Conservation (phyloP, 37 sponge, comb jelly and placozoan genomes). For the Bolinopsis microptera region DNA sequence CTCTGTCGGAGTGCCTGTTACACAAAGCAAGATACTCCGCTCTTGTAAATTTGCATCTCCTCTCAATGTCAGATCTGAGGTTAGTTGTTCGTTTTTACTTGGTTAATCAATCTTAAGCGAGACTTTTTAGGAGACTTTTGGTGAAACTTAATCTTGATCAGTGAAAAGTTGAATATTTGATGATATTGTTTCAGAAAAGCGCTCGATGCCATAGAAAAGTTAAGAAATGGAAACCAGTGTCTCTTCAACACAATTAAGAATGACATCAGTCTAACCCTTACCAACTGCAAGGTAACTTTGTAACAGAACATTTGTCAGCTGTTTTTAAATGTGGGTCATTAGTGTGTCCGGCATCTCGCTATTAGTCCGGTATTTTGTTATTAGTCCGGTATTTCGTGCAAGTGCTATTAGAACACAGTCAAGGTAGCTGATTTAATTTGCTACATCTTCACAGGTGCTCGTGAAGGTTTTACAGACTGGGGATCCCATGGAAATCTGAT, state of each 20-base stretch:
- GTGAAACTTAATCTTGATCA: not conserved
- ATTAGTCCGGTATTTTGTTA: too few relatives aligned
- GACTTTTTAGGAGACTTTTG: not conserved
- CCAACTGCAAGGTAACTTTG: not conserved
- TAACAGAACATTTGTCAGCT: not conserved
- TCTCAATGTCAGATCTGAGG: not conserved
- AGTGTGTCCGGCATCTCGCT: too few relatives aligned
- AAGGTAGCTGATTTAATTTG: too few relatives aligned
- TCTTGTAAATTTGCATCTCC: not conserved
- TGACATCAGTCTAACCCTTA: not conserved
- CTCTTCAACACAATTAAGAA: not conserved
- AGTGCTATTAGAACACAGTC: too few relatives aligned
- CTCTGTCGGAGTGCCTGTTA: not conserved
- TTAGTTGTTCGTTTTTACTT: not conserved
- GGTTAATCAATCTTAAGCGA: too few relatives aligned
- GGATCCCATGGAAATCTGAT: not conserved
- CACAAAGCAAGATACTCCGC: conserved; percentile 16
- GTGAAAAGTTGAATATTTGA: not conserved
- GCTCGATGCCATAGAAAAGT: not conserved
- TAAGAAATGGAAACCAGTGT: not conserved
- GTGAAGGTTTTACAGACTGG: not conserved
- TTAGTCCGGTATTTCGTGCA: too few relatives aligned
- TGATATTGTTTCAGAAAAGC: not conserved
- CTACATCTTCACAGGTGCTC: not conserved
- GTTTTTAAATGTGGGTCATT: too few relatives aligned